Base-by-base conservation (phyloP, 2,113 vertebrate species). In the Oncorhynchus gorbuscha region DNA sequence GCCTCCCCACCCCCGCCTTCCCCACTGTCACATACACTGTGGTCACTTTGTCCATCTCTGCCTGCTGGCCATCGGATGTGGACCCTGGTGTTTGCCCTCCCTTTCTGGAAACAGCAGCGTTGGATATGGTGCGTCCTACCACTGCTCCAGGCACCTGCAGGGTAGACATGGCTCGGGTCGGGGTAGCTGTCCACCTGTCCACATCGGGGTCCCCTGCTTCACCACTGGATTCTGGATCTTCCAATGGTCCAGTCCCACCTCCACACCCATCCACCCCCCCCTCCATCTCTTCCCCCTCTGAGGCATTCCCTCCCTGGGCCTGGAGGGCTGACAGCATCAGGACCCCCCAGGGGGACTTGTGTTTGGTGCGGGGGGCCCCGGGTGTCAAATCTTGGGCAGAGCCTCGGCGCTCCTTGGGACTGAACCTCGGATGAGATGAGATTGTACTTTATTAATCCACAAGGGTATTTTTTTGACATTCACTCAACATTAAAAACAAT, bases 21-120 rank as follows among this genome's bases (percentile, higher is more conserved):
- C 95, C 96, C 75, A 96, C 95, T 0, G 93, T 94, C 88, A 97
- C 90, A 16, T 98, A 98, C 83, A 98, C 95, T 0, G 94, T 98
- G 78, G 95, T 95, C 75, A 96, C 79, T 0, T 84, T 89, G 69
- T 87, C 84, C 1, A 0, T 24, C 12, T 83, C 88, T 67, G 84
- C 85, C 0, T 76, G 79, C 5, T 86, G 89, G 0, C 83, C 76
- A 26, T 94, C 93, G 0, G 92, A 83, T 0, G 85, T 16, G n/a
- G 81, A 89, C 58, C 91, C 90, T 45, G 90, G 85, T 12, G 79
- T 82, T 65, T 93, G 94, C 0, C 84, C 89, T 77, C 90, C 92
- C 0, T 93, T 94, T 51, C 78, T 89, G 79, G 71, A 4, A 18
- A 55, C 76, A 64, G 74, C 83, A 58, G 93, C 88, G 87, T 93